Conservation (phyloP, 2,113 vertebrate species). For the Oncorhynchus kisutch region DNA sequence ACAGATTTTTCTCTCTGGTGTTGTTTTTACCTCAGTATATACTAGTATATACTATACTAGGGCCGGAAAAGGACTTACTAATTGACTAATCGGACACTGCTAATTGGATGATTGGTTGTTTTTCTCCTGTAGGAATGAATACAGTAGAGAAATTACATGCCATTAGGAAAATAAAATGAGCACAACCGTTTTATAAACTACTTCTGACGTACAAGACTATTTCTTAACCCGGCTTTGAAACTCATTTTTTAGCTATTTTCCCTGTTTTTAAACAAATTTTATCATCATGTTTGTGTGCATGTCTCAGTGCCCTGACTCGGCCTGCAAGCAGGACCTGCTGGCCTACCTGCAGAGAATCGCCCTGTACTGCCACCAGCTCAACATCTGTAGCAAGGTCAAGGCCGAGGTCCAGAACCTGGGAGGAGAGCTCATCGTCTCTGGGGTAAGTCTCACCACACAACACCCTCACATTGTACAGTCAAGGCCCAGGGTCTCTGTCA, state of each 20-base stretch:
- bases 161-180: no score
- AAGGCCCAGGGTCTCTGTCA: no score
- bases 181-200: no score
- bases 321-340: conserved; percentile 96
- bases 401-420: conserved; percentile 98
- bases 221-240: neutral
- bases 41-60: no score
- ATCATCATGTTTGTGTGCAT: neutral
- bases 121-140: no score
- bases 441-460: conserved; percentile 76
- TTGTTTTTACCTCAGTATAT: no score
- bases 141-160: no score
- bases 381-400: conserved; percentile 99
- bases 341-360: conserved; percentile 98
- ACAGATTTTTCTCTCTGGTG: no score
- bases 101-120: no score
- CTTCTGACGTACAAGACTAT: no score
- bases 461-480: neutral
- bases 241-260: neutral
- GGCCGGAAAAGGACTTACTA: no score
- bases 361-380: conserved; percentile 97
- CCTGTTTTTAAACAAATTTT: neutral
- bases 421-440: conserved; percentile 96
- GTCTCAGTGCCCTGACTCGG: conserved; percentile 89
- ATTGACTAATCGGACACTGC: no score